These are phyloP conservation scores for Phyllotreta cruciferae DNA, from an alignment of 2,888 invertebrate species.

Conservation along the genomic window DNA sequence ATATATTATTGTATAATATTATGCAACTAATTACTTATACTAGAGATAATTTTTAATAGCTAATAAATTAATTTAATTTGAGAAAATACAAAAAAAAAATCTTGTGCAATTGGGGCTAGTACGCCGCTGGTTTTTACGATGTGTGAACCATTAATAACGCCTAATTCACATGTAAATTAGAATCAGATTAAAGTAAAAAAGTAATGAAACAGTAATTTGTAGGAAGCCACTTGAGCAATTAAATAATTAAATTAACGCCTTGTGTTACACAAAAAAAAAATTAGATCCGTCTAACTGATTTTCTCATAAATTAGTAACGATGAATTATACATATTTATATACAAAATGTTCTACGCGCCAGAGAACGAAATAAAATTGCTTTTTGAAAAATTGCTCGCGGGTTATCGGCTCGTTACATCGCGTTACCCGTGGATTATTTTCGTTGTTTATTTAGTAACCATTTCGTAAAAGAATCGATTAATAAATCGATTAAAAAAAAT, in stretches of 20 bases:
- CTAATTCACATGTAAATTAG: slow-evolving; percentile 41
- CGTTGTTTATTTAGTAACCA: no score
- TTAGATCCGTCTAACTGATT: slow-evolving; percentile 43
- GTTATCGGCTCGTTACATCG: no score
- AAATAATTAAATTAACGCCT: slow-evolving; percentile 47
- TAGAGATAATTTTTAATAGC: neutral
- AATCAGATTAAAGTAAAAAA: slow-evolving; percentile 35
- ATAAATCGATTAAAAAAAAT: no score
- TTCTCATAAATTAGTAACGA: slow-evolving; percentile 49
- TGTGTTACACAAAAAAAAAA: slow-evolving; percentile 28
- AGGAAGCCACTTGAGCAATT: slow-evolving; percentile 37
- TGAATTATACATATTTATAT: slow-evolving; percentile 22
- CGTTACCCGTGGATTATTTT: no score
- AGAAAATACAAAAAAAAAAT: slow-evolving; percentile 28
- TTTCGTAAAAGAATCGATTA: no score
- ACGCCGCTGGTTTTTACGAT: slow-evolving; percentile 28
- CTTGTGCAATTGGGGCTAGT: neutral
- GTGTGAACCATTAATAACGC: slow-evolving; percentile 35
- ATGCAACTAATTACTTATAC: neutral
- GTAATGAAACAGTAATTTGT: slow-evolving; percentile 41
- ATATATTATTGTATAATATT: no score
- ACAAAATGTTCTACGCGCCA: no score
- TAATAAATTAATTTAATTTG: slow-evolving; percentile 4
- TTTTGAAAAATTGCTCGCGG: no score
- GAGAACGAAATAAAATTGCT: no score